These are phyloP conservation scores for Octodonta nipae DNA, from an alignment of 2,888 invertebrate species.

Conservation along the genomic window DNA sequence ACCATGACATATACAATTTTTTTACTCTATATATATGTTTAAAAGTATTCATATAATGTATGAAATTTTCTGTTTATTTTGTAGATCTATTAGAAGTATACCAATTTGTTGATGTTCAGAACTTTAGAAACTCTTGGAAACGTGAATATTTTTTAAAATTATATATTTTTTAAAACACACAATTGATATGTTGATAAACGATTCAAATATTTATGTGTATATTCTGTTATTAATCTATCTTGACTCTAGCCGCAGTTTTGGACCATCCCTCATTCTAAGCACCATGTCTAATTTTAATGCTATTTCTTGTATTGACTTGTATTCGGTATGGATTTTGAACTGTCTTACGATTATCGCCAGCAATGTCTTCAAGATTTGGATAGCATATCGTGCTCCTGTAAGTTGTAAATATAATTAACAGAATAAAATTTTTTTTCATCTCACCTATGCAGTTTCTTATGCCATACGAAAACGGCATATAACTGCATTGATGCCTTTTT, in stretches of 20 bases:
- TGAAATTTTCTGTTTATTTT: too few relatives aligned
- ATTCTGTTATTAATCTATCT: conserved; percentile 5
- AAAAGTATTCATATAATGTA: too few relatives aligned
- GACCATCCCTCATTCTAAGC: conserved; percentile 17
- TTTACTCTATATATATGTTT: too few relatives aligned
- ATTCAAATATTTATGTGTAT: too few relatives aligned
- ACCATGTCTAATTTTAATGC: conserved; percentile 16
- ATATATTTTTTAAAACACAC: too few relatives aligned
- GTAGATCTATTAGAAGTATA: too few relatives aligned
- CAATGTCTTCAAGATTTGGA: conserved; percentile 35
- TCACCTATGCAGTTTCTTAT: conserved; percentile 41
- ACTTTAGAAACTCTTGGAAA: too few relatives aligned
- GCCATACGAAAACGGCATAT: conserved; percentile 39
- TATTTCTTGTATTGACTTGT: conserved; percentile 20
- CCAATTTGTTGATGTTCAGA: too few relatives aligned
- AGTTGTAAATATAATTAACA: background rate
- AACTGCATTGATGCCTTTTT: conserved; percentile 37
- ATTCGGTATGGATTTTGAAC: conserved; percentile 26
- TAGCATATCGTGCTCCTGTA: conserved; percentile 24
- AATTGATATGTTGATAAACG: too few relatives aligned
- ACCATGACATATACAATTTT: too few relatives aligned
- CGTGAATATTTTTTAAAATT: too few relatives aligned
- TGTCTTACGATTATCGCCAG: conserved; percentile 29
- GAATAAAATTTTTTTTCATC: conserved; percentile 9
- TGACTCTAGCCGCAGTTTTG: conserved; percentile 12